Evolutionary conservation across 2,888 invertebrate species (phyloP).

Genomic region (Pycnomerus fuliginosus): DNA sequence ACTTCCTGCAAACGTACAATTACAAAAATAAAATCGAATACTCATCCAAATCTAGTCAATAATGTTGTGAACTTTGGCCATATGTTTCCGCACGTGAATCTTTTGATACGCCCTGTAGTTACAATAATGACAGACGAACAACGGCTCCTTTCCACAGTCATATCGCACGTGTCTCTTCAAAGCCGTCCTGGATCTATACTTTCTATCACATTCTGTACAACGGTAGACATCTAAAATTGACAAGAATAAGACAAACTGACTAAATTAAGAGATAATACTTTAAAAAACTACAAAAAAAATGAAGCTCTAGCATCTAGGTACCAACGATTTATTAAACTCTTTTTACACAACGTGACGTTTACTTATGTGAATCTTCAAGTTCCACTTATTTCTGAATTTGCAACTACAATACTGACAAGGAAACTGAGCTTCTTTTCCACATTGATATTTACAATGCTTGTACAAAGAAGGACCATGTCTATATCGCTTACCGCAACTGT

Average conservation of each 20-base stretch:
- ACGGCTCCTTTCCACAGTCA: conserved; percentile 30
- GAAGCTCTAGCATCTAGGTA: no score
- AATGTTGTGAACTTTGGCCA: conserved; percentile 6
- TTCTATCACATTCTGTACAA: conserved; percentile 3
- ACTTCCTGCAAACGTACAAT: no score
- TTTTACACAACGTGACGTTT: conserved; percentile 3
- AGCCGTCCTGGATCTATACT: conserved; percentile 14
- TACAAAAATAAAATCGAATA: no score
- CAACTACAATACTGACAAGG: conserved; percentile 62
- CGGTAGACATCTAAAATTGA: neutral
- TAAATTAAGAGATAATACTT: neutral
- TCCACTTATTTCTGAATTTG: conserved; percentile 18
- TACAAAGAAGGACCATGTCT: conserved; percentile 24
- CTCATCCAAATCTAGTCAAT: no score
- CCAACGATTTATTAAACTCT: no score
- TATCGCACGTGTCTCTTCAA: conserved; percentile 25
- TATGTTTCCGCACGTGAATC: conserved; percentile 21
- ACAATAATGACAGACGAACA: conserved; percentile 26
- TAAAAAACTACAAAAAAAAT: neutral
- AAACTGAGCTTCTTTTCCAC: conserved; percentile 73
- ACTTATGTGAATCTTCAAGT: conserved; percentile 16
- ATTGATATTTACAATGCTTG: conserved; percentile 45
- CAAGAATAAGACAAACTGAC: neutral
- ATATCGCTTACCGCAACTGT: conserved; percentile 25
- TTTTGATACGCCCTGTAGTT: conserved; percentile 21